A percentile compares a stretch with the other conserved stretches of the same genome.
Evolutionary conservation across 2,113 vertebrate genomes (phyloP).

Genomic region (Calidris pugnax): DNA sequence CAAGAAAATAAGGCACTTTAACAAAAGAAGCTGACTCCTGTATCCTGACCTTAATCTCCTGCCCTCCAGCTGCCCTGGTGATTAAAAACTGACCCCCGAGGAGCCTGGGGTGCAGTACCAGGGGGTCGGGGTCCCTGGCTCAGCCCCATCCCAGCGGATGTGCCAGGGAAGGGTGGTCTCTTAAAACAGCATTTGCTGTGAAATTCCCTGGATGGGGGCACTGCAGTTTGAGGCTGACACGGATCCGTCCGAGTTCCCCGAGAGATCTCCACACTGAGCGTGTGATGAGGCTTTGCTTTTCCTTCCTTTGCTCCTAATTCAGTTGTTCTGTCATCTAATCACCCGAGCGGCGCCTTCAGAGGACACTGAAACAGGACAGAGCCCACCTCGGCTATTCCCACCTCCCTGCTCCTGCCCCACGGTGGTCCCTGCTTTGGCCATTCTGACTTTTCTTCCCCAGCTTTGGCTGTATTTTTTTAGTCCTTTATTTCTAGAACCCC

Average conservation of each 20-base stretch:
- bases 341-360: not conserved
- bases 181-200: not conserved
- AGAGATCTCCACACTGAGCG: not conserved
- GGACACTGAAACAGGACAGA: not conserved
- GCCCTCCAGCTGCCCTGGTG: not conserved
- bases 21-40: not conserved
- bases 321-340: not conserved
- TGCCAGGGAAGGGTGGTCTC: not conserved
- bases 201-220: not conserved
- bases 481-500: not conserved
- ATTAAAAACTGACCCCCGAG: not conserved
- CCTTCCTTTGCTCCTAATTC: not conserved
- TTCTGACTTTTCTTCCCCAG: not conserved
- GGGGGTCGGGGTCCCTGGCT: not conserved
- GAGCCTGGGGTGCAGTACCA: not conserved
- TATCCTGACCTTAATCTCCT: not conserved
- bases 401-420: not conserved
- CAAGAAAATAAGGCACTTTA: slow-evolving; percentile 65
- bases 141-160: not conserved
- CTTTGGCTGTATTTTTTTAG: not conserved
- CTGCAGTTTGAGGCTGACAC: not conserved
- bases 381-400: not conserved
- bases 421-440: not conserved
- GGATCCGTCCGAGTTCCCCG: accelerated
- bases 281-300: not conserved